Base-by-base conservation (phyloP, 2,888 invertebrate genomes). In the Xylocampa areola region DNA sequence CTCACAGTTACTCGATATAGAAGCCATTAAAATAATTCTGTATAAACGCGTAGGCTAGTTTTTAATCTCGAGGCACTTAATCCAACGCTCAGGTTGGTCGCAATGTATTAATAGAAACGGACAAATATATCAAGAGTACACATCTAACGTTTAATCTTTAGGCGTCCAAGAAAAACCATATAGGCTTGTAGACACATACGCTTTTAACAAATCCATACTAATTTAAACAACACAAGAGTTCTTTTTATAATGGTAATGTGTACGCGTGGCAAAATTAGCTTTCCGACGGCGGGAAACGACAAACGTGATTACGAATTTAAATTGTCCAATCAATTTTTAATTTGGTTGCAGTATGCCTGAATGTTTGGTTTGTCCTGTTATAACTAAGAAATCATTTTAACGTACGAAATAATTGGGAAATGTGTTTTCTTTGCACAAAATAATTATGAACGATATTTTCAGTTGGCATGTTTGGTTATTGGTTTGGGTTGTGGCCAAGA, bases 301-400 rank as follows among this genome's bases (percentile, higher is more conserved):
- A 79, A 77, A 79, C 90, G 89, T 91, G 90, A 86, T 88, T 80
- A 80, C 80, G 89, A 90, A 91, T 91, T 90, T 89, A 90, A 91
- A 90, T 88, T 86, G 80, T 76, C 89, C 81, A 83, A 90, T 91
- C 88, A 89, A 86, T 88, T 90, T 90, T 90, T 89, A 88, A 90
- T 89, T 89, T 89, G 73, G 81, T 78, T 80, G 82, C 82, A 81
- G 78, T 77, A 55, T 53, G 36, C 36, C 52, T 40, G 64, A 75
- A 76, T 68, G 74, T 73, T 73, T 76, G 64, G 41, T 60, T 68
- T 53, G 32, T 32, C 68, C 44, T 29, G 44, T 44, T 66, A 37
- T 48, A 55, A 49, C 63, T 27, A 30, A 55, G 65, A 55, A 66
- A 68, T 68, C 40, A 68, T 68, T 55, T 37, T 45, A 17, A 45